Base-by-base conservation (phyloP, 1,140 invertebrate genomes). In the Drosophila hydei region DNA sequence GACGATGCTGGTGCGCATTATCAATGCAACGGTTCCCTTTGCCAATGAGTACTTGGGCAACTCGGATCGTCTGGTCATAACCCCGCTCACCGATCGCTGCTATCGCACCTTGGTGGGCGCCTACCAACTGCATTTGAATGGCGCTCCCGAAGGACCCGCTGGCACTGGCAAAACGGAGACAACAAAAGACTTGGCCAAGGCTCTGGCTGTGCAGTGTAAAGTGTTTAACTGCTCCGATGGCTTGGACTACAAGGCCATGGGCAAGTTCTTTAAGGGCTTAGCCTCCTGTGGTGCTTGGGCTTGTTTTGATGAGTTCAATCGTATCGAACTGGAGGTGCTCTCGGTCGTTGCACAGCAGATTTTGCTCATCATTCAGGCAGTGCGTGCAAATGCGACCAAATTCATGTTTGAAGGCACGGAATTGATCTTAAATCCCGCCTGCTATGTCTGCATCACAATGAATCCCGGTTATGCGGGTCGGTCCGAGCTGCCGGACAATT, bases 141-240 rank as follows among this genome's bases (percentile, higher is more conserved):
- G 97, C 1, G 97, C 97, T 0, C 97, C 97, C 0, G 97, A 97
- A 84, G 97, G 97, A 1, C 96, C 97, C 0, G 96, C 96, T 0
- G 96, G 96, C 4, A 97, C 97, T 0, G 97, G 97, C 12, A 98
- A 98, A 92, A 97, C 96, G 0, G 97, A 97, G 92, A 98, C 96
- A 2, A 96, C 96, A 0, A 98, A 98, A 92, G 97, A 98, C 92
- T 91, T 97, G 70, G 96, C 96, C 11, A 97, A 98, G 92, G 97
- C 97, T 0, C 87, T 98, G 4, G 97, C 97, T 0, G 96, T 98
- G 0, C 97, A 98, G 83, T 98, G 97, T 87, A 96, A 98, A 1
- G 97, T 98, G 0, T 98, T 98, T 92, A 98, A 98, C 91, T 98
- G 97, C 80, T 98, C 97, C 0, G 97, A 98, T 87, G 96, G 97